phyloP scores from a whole-genome alignment of 2,888 invertebrate genomes.

The Liposcelis brunnea region DNA sequence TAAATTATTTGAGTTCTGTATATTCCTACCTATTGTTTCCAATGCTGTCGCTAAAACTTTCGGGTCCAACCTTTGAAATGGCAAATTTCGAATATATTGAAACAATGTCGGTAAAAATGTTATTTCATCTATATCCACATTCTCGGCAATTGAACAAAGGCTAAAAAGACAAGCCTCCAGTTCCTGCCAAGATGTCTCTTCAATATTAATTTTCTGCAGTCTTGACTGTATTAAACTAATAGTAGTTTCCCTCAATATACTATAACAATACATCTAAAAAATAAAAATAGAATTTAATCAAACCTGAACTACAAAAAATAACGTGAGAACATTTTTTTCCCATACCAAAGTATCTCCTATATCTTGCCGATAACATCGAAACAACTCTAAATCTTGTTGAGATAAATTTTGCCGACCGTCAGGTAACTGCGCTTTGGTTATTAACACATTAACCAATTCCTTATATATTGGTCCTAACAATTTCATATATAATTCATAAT shows the following conservation, averaged over 20 bases:
- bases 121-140: slow-evolving; percentile 30
- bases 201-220: slow-evolving; percentile 31
- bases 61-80: slow-evolving; percentile 38
- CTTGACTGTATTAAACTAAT: slow-evolving; percentile 49
- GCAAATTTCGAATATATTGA: slow-evolving; percentile 41
- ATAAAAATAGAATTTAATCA: slow-evolving; percentile 15
- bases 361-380: slow-evolving; percentile 75
- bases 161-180: slow-evolving; percentile 50
- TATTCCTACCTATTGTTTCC: slow-evolving; percentile 50
- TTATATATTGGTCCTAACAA: slow-evolving; percentile 62
- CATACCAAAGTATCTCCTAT: slow-evolving; percentile 65
- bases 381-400: slow-evolving; percentile 66
- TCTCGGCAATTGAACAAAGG: slow-evolving; percentile 43
- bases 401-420: slow-evolving; percentile 40
- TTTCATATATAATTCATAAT: slow-evolving; percentile 32
- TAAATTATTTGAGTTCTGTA: not conserved
- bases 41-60: slow-evolving; percentile 53
- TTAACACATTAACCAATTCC: slow-evolving; percentile 53
- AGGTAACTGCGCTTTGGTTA: slow-evolving; percentile 66
- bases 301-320: not conserved
- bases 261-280: slow-evolving; percentile 65
- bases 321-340: slow-evolving; percentile 10
- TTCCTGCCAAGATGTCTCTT: slow-evolving; percentile 28
- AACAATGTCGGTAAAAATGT: slow-evolving; percentile 40
- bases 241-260: slow-evolving; percentile 57